Evolutionary conservation across 2,888 invertebrate genomes (phyloP), one percentile per base, ranked within the genome.

Genomic region (Eugnorisma glareosa): DNA sequence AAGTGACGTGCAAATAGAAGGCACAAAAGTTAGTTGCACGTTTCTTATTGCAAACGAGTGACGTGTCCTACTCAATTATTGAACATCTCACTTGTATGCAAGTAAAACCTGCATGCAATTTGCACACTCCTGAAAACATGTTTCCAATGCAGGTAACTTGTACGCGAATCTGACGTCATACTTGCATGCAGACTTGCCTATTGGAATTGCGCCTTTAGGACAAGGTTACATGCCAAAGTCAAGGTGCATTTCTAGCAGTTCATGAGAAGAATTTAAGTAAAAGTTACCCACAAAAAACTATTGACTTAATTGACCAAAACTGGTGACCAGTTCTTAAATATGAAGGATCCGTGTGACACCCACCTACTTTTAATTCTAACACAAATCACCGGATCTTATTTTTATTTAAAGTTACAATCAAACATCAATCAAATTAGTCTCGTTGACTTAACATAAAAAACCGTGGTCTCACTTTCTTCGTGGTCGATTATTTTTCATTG

Each of bases 401-500:
- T 31, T 4, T 76, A 28, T 59, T 75, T 37, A 66, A 71, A 82
- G 64, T 67, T 74, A 79, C 28, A 80, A 80, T 78, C 75, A 84
- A 84, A 76, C 74, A 84, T 78, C 37, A 81, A 81, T 63, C 59
- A 73, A 82, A 87, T 87, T 83, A 89, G 84, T 86, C 81, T 84
- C 69, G 72, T 81, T 85, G 80, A 74, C 21, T 73, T 82, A 77
- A 59, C 63, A 69, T 80, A 77, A 86, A 90, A 90, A 84, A 75
- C n/a, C 3, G 73, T 80, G 75, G 81, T 82, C 81, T 71, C 82
- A 90, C 93, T 94, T 94, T 94, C 93, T 92, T 92, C 88, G 88
- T 81, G 79, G 84, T 77, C 75, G 71, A 86, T 90, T 88, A 86
- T 88, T 93, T 94, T 95, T 96, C 95, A 95, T 94, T 95, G 95